Evolutionary conservation across 2,113 vertebrate genomes (phyloP), one percentile per base, ranked within the genome.

Genomic region (Cettia cetti): DNA sequence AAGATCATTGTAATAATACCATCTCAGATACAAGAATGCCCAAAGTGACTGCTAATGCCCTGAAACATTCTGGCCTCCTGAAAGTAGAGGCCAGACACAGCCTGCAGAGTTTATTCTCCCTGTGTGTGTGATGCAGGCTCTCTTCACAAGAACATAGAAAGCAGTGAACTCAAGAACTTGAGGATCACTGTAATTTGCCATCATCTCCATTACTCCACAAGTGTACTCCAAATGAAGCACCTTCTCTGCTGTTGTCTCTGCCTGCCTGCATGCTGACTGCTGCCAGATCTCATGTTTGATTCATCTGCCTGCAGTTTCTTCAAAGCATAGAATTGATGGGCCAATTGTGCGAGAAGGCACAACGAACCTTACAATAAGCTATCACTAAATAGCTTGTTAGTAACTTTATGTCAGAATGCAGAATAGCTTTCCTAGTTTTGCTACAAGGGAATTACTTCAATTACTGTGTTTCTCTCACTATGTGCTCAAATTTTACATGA

Each of bases 131-230:
- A 77, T 5, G 27, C 31, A 40, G 50, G 45, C 26, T 81, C 27
- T 89, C 59, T 23, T 69, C 66, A 31, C n/a, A n/a, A n/a, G n/a
- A n/a, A n/a, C n/a, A n/a, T n/a, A n/a, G n/a, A n/a, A n/a, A n/a
- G n/a, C n/a, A n/a, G n/a, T 56, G 31, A 92, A 56, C 49, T 68
- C 49, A 71, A 60, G 72, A 91, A 56, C 40, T 68, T 19, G 49
- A 89, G 20, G 61, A 91, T 49, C 61, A 86, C 83, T 75, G 45
- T 59, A 63, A 94, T 92, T 85, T 89, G 49, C 49, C 60, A 93
- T 71, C 26, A 11, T 72, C 60, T 89, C 70, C 65, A 53, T 70
- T 86, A 23, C 15, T 84, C 26, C 50, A 86, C 18, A 56, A 81
- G 74, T 19, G n/a, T 23, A 45, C 89, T 86, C 69, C 77, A 89